phyloP scores from a whole-genome alignment of 2,888 invertebrate species.

The Ptilodon capucinus region DNA sequence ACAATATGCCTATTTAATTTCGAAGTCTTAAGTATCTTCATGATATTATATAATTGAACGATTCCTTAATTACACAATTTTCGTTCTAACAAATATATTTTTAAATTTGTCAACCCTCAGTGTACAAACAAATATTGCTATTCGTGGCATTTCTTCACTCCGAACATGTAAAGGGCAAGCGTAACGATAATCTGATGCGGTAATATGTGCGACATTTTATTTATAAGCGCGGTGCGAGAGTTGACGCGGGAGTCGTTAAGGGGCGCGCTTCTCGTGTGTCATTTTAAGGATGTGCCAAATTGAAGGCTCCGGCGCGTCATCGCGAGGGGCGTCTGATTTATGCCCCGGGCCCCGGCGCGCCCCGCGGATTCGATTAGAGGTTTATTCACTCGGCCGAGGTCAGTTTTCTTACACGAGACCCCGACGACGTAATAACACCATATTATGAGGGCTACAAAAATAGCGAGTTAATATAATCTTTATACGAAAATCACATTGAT shows the following conservation, averaged over 20 bases:
- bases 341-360: slow-evolving; percentile 60
- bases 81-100: too few relatives aligned
- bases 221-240: slow-evolving; percentile 59
- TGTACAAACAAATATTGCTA: slow-evolving; percentile 19
- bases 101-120: neutral
- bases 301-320: slow-evolving; percentile 79
- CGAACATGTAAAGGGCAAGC: slow-evolving; percentile 13
- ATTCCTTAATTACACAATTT: too few relatives aligned
- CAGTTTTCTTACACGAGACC: slow-evolving; percentile 71
- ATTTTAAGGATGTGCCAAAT: slow-evolving; percentile 83
- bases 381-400: slow-evolving; percentile 79
- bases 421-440: slow-evolving; percentile 51
- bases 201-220: slow-evolving; percentile 43
- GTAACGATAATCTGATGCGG: slow-evolving; percentile 28
- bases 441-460: slow-evolving; percentile 53
- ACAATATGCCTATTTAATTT: too few relatives aligned
- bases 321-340: slow-evolving; percentile 80
- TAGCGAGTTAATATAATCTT: slow-evolving; percentile 35
- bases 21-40: too few relatives aligned
- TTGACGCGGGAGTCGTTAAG: slow-evolving; percentile 74
- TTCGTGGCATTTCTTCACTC: slow-evolving; percentile 10
- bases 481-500: slow-evolving; percentile 4
- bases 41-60: too few relatives aligned
- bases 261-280: slow-evolving; percentile 77
- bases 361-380: slow-evolving; percentile 67